A percentile compares a stretch with the other conserved stretches of the same genome.
phyloP scores from a whole-genome alignment of 2,888 invertebrate genomes.

The Dione vanillae region DNA sequence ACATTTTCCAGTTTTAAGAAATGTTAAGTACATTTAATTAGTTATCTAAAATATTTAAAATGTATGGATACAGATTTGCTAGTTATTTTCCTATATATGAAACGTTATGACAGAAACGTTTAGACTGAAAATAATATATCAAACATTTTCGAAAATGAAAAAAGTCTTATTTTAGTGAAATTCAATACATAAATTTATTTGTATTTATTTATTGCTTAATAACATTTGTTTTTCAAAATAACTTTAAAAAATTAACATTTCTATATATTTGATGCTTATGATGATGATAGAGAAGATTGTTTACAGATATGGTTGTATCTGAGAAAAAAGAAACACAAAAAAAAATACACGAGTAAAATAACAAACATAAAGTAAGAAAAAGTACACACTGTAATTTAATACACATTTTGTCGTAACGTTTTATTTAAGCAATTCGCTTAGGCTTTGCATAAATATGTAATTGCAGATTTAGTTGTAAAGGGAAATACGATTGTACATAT shows the following conservation, averaged over 20 bases:
- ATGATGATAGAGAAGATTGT: too few species aligned
- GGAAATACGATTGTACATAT: not conserved
- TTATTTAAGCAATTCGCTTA: constrained; percentile 4
- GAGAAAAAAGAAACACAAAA: too few species aligned
- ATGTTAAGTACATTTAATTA: constrained; percentile 28
- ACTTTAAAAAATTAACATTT: too few species aligned
- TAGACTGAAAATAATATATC: too few species aligned
- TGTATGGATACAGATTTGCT: not conserved
- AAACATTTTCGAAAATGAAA: too few species aligned
- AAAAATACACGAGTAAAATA: not conserved
- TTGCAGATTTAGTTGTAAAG: not conserved
- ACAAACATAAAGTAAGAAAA: not conserved
- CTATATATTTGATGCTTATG: too few species aligned
- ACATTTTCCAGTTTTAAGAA: constrained; percentile 30
- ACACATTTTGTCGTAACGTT: not conserved
- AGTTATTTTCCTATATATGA: constrained; percentile 1
- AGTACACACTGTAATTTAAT: not conserved
- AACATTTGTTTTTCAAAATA: too few species aligned
- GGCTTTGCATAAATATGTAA: constrained; percentile 1
- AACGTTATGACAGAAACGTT: not conserved
- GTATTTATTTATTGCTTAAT: too few species aligned
- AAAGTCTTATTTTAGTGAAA: too few species aligned
- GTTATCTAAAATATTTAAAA: constrained; percentile 12
- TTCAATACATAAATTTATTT: too few species aligned
- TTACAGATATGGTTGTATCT: too few species aligned